Conservation (phyloP, 1,140 invertebrate genomes). For the Hyposmocoma kahamanoa region DNA sequence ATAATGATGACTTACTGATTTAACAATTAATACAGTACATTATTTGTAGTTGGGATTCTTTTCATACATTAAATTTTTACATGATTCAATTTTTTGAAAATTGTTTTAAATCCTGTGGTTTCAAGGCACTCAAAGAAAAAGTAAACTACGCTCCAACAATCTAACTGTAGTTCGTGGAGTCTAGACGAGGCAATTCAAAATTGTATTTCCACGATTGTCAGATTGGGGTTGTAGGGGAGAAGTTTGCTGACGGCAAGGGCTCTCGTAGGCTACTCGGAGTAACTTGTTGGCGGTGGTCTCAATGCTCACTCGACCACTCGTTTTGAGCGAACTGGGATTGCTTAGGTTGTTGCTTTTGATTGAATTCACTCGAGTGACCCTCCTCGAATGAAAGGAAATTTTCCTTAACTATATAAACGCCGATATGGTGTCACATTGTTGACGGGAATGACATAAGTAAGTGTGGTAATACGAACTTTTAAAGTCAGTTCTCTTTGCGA, state of each 20-base stretch:
- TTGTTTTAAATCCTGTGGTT: too few species aligned
- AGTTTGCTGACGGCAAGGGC: conserved; percentile 35
- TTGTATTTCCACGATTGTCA: conserved; percentile 27
- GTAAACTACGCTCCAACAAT: too few species aligned
- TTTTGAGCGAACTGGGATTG: conserved; percentile 50
- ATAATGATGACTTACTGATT: too few species aligned
- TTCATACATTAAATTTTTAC: too few species aligned
- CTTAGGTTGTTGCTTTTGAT: conserved; percentile 63
- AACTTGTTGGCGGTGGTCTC: conserved; percentile 33
- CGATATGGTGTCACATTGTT: conserved; percentile 52
- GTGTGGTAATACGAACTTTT: neutral
- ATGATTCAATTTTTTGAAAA: too few species aligned
- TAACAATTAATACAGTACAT: too few species aligned
- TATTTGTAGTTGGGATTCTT: too few species aligned
- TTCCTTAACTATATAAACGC: conserved; percentile 51
- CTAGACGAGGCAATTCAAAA: conserved; percentile 9
- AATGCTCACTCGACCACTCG: conserved; percentile 56
- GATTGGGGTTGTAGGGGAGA: conserved; percentile 32
- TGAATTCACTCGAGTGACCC: conserved; percentile 48
- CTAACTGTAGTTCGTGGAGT: too few species aligned
- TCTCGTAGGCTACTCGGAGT: conserved; percentile 29
- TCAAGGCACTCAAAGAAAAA: too few species aligned
- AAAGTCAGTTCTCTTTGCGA: too few species aligned
- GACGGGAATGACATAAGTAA: neutral
- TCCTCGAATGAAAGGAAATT: conserved; percentile 45